These are phyloP conservation scores for Eupithecia insigniata DNA, from an alignment of 2,888 invertebrate species.

Conservation along the genomic window DNA sequence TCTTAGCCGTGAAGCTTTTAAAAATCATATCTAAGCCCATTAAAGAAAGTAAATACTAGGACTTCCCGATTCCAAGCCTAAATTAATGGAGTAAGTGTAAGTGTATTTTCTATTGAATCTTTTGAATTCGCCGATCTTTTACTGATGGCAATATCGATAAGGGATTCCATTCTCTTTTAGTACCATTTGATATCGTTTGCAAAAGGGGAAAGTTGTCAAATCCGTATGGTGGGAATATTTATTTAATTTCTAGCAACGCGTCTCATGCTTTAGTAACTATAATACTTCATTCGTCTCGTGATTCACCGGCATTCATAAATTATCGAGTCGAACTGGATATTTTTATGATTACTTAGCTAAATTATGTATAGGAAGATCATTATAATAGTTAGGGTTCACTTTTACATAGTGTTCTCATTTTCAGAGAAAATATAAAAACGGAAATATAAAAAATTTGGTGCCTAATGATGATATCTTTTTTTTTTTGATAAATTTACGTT, in stretches of 20 bases:
- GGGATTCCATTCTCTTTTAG: conserved; percentile 70
- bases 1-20: neutral
- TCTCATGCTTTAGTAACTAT: neutral
- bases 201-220: conserved; percentile 40
- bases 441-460: neutral
- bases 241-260: neutral
- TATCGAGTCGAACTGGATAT: neutral
- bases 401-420: too few relatives aligned
- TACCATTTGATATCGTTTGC: conserved; percentile 53
- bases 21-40: neutral
- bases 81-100: conserved; percentile 48
- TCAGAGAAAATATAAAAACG: too few relatives aligned
- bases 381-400: too few relatives aligned
- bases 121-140: conserved; percentile 53
- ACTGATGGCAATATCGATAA: conserved; percentile 63
- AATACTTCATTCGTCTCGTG: neutral
- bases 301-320: neutral
- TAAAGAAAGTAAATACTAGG: neutral
- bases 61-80: neutral
- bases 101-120: conserved; percentile 63
- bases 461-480: neutral
- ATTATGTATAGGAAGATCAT: too few relatives aligned
- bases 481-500: neutral
- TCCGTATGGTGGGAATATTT: neutral
- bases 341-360: neutral